Evolutionary conservation across 2,888 invertebrate genomes (phyloP), one percentile per base, ranked within the genome.

Genomic region (Aleiodes leptofemur): DNA sequence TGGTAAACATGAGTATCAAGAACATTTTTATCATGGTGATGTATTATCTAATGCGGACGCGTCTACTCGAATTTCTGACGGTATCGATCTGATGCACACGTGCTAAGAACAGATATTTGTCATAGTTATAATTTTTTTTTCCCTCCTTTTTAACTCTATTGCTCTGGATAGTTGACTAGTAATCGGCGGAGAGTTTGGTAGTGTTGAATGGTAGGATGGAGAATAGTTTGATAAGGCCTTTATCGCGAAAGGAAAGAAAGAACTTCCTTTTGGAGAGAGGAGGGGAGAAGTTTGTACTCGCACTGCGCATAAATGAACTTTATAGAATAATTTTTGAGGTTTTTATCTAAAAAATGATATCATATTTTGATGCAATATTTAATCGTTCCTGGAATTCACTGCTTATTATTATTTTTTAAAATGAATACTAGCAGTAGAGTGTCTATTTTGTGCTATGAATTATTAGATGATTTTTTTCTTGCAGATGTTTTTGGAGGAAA

Each of bases 211-310:
- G 50, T 69, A 71, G 69, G 70, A 78, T 69, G 61, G 73, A 69
- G 70, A 74, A 69, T 55, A 71, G 57, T 68, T 76, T 83, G 84
- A 85, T 85, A 84, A 80, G 55, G n/a, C 9, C 29, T 59, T 80
- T 86, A 86, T 86, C 86, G 79, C 76, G 72, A 83, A 77, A 84
- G 85, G 84, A 84, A 84, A 84, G 81, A 81, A 83, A 82, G 81
- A 73, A 83, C 83, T 86, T 86, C 86, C 86, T 83, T 72, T 81
- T 69, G 78, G 70, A 81, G 72, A 55, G 76, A 69, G 51, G 43
- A 43, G 11, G 43, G 11, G 43, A 43, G 43, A 43, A 43, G 43
- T 11, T 43, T 43, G 43, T 11, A 9, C 43, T 43, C 43, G 43
- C 51, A 59, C 77, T 77, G 69, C 80, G 81, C 74, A 76, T 74